Percentiles rank a stretch among this genome's conserved stretches.
Evolutionary conservation across 1,140 invertebrate genomes (phyloP).

Genomic region (Drosophila azteca): DNA sequence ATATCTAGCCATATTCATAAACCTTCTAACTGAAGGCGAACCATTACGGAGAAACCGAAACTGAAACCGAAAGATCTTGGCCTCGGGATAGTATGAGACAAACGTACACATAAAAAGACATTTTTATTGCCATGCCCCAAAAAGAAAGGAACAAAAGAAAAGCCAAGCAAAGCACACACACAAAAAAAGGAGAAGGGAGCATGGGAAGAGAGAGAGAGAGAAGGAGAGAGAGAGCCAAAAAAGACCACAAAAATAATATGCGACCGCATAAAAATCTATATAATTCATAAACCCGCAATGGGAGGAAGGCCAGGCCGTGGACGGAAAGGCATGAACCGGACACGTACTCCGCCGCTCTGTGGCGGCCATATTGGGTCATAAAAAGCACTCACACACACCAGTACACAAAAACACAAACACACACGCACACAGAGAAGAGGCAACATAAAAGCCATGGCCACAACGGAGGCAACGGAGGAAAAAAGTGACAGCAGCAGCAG

Average conservation of each 20-base stretch:
- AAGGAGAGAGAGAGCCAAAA: conserved; percentile 55
- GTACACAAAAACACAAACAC: conserved; percentile 32
- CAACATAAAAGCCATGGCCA: conserved; percentile 64
- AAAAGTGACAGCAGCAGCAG: conserved; percentile 73
- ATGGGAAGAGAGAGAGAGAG: conserved; percentile 36
- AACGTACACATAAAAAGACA: conserved; percentile 70
- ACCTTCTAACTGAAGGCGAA: conserved; percentile 36
- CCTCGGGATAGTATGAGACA: conserved; percentile 53
- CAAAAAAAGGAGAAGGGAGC: conserved; percentile 25
- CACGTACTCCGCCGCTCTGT: conserved; percentile 66
- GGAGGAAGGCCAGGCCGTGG: conserved; percentile 7
- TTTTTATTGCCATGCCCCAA: conserved; percentile 65
- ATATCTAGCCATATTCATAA: conserved; percentile 46
- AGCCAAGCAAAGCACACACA: conserved; percentile 20
- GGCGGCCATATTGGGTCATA: conserved; percentile 80
- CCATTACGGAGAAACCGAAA: conserved; percentile 38
- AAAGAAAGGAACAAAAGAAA: conserved; percentile 36
- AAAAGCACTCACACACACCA: conserved; percentile 67
- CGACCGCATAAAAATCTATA: conserved; percentile 81
- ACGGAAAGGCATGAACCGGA: conserved; percentile 36
- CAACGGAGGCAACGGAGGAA: conserved; percentile 55
- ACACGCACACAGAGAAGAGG: conserved; percentile 19
- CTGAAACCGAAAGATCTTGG: conserved; percentile 48
- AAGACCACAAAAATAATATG: conserved; percentile 78
- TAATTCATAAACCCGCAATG: conserved; percentile 73